Evolutionary conservation across 2,888 invertebrate species (phyloP), one percentile per base, ranked within the genome.

Genomic region (Pristionchus mayeri): DNA sequence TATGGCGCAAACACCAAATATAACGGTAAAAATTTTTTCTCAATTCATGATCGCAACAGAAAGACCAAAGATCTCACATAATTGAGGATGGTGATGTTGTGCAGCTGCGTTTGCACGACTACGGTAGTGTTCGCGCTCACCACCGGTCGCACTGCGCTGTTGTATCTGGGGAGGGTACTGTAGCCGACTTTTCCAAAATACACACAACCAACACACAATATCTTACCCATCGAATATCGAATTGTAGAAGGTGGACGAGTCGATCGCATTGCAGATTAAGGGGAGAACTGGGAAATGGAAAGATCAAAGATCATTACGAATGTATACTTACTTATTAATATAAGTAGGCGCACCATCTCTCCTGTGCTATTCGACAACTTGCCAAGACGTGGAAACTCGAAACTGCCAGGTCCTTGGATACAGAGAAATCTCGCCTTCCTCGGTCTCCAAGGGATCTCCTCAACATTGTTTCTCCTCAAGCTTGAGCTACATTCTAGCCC

Each of bases 41-140:
- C n/a, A n/a, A n/a, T n/a, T n/a, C n/a, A n/a, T n/a, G n/a, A n/a
- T n/a, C n/a, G n/a, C n/a, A n/a, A n/a, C n/a, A 9, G 44, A 34
- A 27, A 57, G 27, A 60, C 30, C 60, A 60, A 63, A 63, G 34
- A 34, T 63, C 40, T 44, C 44, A 44, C 71, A 71, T 40, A 80
- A 21, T 80, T 80, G 40, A 80, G 80, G 16, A 80, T 80, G 34
- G 80, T 80, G 34, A 80, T 54, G 30, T 80, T 57, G 57, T 80
- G 80, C n/a, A 54, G 57, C 30, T 80, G 54, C 3, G 57, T 57
- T 37, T 57, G 50, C 7, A 80, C 37, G 2, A 57, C 54, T 4
- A 44, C 44, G 6, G 80, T 80, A 6, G 80, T 54, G 40, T n/a
- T 80, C 4, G 34, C 57, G 18, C 24, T n/a, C 6, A 13, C 37